phyloP scores from a whole-genome alignment of 2,888 invertebrate species.

The Epistrophe eligans region DNA sequence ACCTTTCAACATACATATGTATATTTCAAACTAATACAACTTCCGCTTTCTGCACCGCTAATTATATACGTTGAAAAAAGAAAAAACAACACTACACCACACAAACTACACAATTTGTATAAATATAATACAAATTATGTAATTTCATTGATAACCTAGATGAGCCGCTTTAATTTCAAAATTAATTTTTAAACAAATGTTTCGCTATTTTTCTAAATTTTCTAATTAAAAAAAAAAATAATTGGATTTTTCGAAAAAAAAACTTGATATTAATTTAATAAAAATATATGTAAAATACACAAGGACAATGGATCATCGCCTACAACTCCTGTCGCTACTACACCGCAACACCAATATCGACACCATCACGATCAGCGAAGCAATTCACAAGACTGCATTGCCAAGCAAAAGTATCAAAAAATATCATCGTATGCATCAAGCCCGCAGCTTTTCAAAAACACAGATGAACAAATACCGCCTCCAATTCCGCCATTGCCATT shows the following conservation, averaged over 20 bases:
- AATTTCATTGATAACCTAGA: constrained; percentile 24
- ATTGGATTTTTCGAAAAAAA: constrained; percentile 30
- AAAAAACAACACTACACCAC: neutral
- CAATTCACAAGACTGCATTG: constrained; percentile 79
- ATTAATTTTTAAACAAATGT: neutral
- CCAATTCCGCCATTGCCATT: constrained; percentile 88
- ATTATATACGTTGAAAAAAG: neutral
- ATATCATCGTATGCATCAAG: constrained; percentile 81
- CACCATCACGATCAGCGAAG: constrained; percentile 79
- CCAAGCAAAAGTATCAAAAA: constrained; percentile 74
- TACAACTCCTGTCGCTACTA: constrained; percentile 74
- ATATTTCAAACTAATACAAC: neutral
- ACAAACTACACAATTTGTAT: neutral
- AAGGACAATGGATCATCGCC: constrained; percentile 76
- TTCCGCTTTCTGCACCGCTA: constrained; percentile 3
- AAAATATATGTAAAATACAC: constrained; percentile 51
- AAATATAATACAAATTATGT: neutral
- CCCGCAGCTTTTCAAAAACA: constrained; percentile 81
- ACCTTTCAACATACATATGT: neutral
- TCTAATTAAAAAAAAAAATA: constrained; percentile 2
- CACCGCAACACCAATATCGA: constrained; percentile 67
- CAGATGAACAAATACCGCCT: constrained; percentile 86
- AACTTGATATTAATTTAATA: constrained; percentile 59
- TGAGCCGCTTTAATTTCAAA: constrained; percentile 19
- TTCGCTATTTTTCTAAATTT: constrained; percentile 19